Percentiles rank a stretch among this genome's conserved stretches.
phyloP scores from a whole-genome alignment of 1,140 invertebrate genomes.

The Dreissena rostriformis region DNA sequence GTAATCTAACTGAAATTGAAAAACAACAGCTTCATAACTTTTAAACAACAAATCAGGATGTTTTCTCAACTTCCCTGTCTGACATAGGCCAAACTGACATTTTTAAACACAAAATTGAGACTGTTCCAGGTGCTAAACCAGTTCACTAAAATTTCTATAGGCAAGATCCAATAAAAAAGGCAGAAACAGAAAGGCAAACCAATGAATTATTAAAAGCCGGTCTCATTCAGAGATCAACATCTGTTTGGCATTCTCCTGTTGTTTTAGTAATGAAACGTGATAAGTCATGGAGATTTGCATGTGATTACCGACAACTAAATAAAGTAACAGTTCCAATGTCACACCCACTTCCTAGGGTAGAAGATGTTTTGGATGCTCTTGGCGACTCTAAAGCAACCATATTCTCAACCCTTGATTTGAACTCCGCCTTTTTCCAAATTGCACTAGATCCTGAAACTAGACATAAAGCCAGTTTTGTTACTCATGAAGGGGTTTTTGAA shows the following conservation, averaged over 20 bases:
- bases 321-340: conserved; percentile 51
- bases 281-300: conserved; percentile 33
- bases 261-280: conserved; percentile 47
- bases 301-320: conserved; percentile 56
- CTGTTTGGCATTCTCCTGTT: conserved; percentile 35
- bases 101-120: conserved; percentile 58
- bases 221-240: conserved; percentile 34
- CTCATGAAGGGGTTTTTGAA: conserved; percentile 56
- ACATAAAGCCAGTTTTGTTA: conserved; percentile 58
- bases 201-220: conserved; percentile 42
- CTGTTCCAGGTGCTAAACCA: conserved; percentile 39
- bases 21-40: conserved; percentile 40
- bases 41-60: conserved; percentile 49
- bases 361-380: conserved; percentile 59
- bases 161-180: conserved; percentile 25
- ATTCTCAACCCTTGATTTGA: conserved; percentile 61
- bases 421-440: conserved; percentile 58
- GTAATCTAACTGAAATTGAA: conserved; percentile 43
- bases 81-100: conserved; percentile 51
- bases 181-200: conserved; percentile 34
- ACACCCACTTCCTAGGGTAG: conserved; percentile 45
- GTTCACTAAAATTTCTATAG: conserved; percentile 44
- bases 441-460: conserved; percentile 52
- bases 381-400: conserved; percentile 51
- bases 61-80: conserved; percentile 44